A percentile compares a stretch with the other conserved stretches of the same genome.
phyloP scores from a whole-genome alignment of 2,797 vertebrate genomes.

The Trachurus trachurus region DNA sequence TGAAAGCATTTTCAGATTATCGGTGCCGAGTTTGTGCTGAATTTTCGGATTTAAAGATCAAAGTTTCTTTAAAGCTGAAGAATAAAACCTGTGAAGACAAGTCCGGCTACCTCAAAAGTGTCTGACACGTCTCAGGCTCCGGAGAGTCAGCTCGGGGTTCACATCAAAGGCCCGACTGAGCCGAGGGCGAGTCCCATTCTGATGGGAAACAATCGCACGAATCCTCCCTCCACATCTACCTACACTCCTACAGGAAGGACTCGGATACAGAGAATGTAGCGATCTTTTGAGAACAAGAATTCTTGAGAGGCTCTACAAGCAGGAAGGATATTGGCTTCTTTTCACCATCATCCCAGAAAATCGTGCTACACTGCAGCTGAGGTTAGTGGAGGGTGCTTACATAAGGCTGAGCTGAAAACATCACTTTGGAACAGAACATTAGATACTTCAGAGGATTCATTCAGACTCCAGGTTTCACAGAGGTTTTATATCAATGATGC shows the following conservation, averaged over 20 bases:
- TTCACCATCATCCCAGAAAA: slow-evolving; percentile 38
- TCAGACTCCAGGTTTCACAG: slow-evolving; percentile 28
- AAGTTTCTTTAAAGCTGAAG: too few species aligned
- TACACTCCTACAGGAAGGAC: slow-evolving; percentile 18
- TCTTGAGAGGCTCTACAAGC: slow-evolving; percentile 44
- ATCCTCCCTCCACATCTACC: slow-evolving; percentile 18
- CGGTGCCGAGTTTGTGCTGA: too few species aligned
- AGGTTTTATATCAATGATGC: slow-evolving; percentile 28
- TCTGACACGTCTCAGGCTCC: too few species aligned
- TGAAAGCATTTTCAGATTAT: too few species aligned
- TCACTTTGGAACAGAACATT: slow-evolving; percentile 24
- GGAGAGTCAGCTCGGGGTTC: slow-evolving; percentile 7
- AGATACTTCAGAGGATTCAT: slow-evolving; percentile 43
- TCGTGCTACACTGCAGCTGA: slow-evolving; percentile 35
- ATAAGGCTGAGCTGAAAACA: slow-evolving; percentile 59
- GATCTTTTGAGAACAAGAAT: slow-evolving; percentile 30
- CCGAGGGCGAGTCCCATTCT: slow-evolving; percentile 21
- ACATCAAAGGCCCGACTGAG: slow-evolving; percentile 38
- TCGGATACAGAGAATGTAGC: slow-evolving; percentile 22
- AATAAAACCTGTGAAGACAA: too few species aligned
- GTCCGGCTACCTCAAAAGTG: too few species aligned
- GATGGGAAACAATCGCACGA: slow-evolving; percentile 19
- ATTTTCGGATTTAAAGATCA: too few species aligned
- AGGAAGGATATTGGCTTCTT: slow-evolving; percentile 36
- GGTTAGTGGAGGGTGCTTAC: slow-evolving; percentile 57